Evolutionary conservation across 2,888 invertebrate species (phyloP).

Genomic region (Drosophila pseudotalamancana): DNA sequence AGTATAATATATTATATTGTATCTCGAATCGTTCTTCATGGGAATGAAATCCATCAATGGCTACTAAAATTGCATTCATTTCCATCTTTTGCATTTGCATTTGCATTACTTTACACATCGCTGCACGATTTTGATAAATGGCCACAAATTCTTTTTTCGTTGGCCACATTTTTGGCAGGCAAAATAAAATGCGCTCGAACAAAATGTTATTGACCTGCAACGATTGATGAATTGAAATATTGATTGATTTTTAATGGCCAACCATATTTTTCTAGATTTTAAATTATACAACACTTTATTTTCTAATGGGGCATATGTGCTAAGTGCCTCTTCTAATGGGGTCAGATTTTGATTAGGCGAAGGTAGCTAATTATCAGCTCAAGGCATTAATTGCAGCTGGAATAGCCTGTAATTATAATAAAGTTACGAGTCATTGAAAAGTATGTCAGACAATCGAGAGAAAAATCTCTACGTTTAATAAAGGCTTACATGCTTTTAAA

Average conservation of each 20-base stretch:
- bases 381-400: background rate
- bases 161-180: slow-evolving; percentile 24
- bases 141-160: slow-evolving; percentile 18
- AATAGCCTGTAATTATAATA: background rate
- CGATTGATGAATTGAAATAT: slow-evolving; percentile 43
- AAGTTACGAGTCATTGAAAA: no score
- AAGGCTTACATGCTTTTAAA: no score
- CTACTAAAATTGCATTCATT: slow-evolving; percentile 9
- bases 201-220: slow-evolving; percentile 57
- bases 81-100: slow-evolving; percentile 21
- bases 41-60: slow-evolving; percentile 21
- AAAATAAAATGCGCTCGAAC: slow-evolving; percentile 41
- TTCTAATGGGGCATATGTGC: slow-evolving; percentile 10
- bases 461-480: no score
- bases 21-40: background rate
- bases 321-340: background rate
- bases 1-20: background rate
- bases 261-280: background rate
- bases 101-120: slow-evolving; percentile 46
- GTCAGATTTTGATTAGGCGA: background rate
- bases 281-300: slow-evolving; percentile 16
- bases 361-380: background rate
- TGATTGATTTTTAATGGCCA: slow-evolving; percentile 49
- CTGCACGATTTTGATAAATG: slow-evolving; percentile 64
- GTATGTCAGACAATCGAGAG: no score